These are phyloP conservation scores for Embidobia sp. DNA, from an alignment of 2,888 invertebrate species.

Conservation along the genomic window DNA sequence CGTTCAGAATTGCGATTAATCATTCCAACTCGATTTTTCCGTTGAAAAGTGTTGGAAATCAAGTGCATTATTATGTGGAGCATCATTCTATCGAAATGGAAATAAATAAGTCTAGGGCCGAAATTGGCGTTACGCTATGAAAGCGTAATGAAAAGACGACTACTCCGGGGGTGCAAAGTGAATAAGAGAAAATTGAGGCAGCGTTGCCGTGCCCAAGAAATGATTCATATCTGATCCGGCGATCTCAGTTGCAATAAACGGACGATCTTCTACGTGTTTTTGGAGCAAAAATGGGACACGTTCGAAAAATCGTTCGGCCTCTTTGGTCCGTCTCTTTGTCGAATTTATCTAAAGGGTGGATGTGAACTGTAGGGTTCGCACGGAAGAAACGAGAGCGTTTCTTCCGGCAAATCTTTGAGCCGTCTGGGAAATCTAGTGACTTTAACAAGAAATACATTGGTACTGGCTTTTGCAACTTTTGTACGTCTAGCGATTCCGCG, in stretches of 20 bases:
- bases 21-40: conserved; percentile 19
- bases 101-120: conserved; percentile 34
- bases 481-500: conserved; percentile 19
- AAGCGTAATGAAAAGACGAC: conserved; percentile 36
- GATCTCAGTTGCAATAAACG: conserved; percentile 42
- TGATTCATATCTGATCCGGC: conserved; percentile 50
- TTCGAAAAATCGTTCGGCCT: conserved; percentile 28
- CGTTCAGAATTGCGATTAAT: conserved; percentile 22
- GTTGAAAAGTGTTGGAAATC: conserved; percentile 24
- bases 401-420: conserved; percentile 47
- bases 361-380: conserved; percentile 11
- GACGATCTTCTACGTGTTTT: conserved; percentile 53
- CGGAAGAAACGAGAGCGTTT: conserved; percentile 39
- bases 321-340: conserved; percentile 12
- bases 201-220: conserved; percentile 21
- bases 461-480: conserved; percentile 33
- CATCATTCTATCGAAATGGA: conserved; percentile 23
- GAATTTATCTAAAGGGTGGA: conserved; percentile 43
- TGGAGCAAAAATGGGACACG: conserved; percentile 19
- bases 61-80: conserved; percentile 44
- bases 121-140: conserved; percentile 34
- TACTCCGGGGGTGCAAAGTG: conserved; percentile 29
- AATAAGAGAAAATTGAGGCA: conserved; percentile 55
- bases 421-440: conserved; percentile 65
- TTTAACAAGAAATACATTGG: conserved; percentile 61